Conservation (phyloP, 2,113 vertebrate species). For the Gambusia holbrooki region DNA sequence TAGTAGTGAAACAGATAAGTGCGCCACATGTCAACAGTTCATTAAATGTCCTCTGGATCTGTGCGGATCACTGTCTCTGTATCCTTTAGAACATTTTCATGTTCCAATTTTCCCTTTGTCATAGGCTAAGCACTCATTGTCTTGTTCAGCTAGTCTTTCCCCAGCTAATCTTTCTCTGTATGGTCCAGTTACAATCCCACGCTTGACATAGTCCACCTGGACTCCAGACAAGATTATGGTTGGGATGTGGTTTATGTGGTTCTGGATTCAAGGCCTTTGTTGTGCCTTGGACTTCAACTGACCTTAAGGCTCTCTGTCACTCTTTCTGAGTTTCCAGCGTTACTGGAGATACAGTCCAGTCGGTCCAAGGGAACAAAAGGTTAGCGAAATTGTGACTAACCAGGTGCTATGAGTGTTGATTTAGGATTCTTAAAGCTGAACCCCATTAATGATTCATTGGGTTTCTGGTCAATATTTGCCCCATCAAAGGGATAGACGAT, state of each 20-base stretch:
- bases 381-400: slow-evolving; percentile 52
- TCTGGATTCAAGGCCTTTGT: slow-evolving; percentile 48
- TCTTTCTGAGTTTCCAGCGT: slow-evolving; percentile 55
- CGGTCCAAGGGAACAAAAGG: slow-evolving; percentile 53
- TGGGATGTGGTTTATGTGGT: slow-evolving; percentile 41
- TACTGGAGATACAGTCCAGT: slow-evolving; percentile 36
- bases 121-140: slow-evolving; percentile 55
- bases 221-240: slow-evolving; percentile 46
- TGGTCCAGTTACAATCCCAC: slow-evolving; percentile 69
- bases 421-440: slow-evolving; percentile 60
- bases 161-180: slow-evolving; percentile 42
- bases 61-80: slow-evolving; percentile 49
- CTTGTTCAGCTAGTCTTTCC: slow-evolving; percentile 58
- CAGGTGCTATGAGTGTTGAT: slow-evolving; percentile 63
- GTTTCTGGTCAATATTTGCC: slow-evolving; percentile 70
- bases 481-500: slow-evolving; percentile 55
- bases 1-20: slow-evolving; percentile 74
- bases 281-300: slow-evolving; percentile 46
- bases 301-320: slow-evolving; percentile 58
- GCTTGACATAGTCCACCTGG: slow-evolving; percentile 58
- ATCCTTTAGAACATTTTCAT: slow-evolving; percentile 30
- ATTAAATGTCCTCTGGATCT: slow-evolving; percentile 53
- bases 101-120: slow-evolving; percentile 59
- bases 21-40: slow-evolving; percentile 71
- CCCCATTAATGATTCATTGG: slow-evolving; percentile 71